phyloP scores from a whole-genome alignment of 2,113 vertebrate species.

The Zapornia atra region DNA sequence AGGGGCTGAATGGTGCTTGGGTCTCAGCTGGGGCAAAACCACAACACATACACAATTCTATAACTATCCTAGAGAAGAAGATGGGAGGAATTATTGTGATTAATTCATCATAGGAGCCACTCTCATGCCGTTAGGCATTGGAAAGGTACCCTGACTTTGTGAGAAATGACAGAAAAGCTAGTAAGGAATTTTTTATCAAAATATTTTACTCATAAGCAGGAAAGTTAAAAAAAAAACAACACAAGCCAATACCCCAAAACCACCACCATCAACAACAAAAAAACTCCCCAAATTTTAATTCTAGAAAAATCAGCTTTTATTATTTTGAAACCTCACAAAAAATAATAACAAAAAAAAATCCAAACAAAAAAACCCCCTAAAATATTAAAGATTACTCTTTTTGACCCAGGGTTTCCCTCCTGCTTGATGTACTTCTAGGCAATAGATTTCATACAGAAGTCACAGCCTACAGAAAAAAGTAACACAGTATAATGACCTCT shows the following conservation, averaged over 20 bases:
- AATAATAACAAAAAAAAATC: no score
- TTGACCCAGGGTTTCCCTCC: background rate
- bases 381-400: background rate
- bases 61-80: background rate
- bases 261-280: background rate
- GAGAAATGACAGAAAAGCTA: background rate
- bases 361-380: background rate
- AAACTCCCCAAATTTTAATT: background rate
- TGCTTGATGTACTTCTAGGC: background rate
- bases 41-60: background rate
- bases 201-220: background rate
- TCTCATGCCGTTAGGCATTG: background rate
- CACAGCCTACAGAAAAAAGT: background rate
- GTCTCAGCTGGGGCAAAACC: no score
- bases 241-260: background rate
- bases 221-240: background rate
- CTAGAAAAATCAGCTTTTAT: background rate
- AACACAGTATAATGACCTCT: background rate
- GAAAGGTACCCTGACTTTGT: background rate
- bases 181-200: background rate
- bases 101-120: background rate
- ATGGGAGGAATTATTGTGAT: background rate
- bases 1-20: no score
- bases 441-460: background rate
- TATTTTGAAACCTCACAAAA: background rate